Conservation (phyloP, 2,797 vertebrate species). For the Emys orbicularis region DNA sequence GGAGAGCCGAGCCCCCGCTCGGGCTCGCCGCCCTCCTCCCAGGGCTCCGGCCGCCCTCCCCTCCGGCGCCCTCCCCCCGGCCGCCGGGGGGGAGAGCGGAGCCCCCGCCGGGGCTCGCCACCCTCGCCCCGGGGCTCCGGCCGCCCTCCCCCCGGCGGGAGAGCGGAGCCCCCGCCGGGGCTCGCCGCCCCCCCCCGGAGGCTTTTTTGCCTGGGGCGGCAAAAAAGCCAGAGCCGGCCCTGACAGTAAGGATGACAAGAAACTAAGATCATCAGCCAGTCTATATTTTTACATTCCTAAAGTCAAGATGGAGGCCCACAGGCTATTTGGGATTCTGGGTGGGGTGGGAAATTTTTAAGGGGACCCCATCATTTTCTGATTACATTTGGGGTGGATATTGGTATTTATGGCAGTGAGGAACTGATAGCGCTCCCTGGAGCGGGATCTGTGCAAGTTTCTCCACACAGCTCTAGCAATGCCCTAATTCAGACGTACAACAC, state of each 20-base stretch:
- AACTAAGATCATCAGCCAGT: not conserved
- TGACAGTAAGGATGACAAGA: not conserved
- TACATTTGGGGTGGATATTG: not conserved
- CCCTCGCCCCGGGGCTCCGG: too few species aligned
- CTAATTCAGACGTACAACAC: fast-evolving
- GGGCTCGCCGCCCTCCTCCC: too few species aligned
- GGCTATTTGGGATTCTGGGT: not conserved
- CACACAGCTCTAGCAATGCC: not conserved
- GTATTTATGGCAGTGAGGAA: not conserved
- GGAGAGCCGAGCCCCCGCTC: too few species aligned
- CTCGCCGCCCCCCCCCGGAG: too few species aligned
- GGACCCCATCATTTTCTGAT: not conserved
- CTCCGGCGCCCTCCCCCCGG: too few species aligned
- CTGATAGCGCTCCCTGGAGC: not conserved
- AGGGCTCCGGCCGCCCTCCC: too few species aligned
- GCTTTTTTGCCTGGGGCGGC: too few species aligned
- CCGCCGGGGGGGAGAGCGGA: too few species aligned
- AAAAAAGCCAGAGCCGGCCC: too few species aligned
- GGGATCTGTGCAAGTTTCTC: not conserved
- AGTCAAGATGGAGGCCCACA: not conserved
- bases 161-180: too few species aligned
- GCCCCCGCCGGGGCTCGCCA: too few species aligned
- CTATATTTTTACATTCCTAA: not conserved
- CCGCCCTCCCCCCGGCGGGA: too few species aligned
- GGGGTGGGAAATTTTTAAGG: not conserved